A percentile compares a stretch with the other conserved stretches of the same genome.
phyloP scores from a whole-genome alignment of 64 coral and sea anemone genomes.

The Trachythela sp. region DNA sequence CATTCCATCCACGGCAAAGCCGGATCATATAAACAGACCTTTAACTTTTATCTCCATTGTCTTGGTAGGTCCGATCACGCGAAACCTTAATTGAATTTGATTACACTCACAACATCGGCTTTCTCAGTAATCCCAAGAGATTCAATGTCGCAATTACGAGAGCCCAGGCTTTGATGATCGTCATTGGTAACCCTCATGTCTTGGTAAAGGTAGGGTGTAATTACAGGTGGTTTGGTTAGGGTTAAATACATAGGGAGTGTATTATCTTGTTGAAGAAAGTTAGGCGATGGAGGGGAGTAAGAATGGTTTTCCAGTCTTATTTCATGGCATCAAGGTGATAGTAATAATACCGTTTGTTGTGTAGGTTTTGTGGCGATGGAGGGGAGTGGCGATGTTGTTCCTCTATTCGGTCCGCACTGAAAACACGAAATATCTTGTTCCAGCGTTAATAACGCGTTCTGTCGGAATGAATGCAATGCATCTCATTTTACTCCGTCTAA shows the following conservation, averaged over 20 bases:
- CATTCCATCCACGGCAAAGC: too few relatives aligned
- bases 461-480: too few relatives aligned
- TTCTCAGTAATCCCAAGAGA: constrained; percentile 90
- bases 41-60: background rate
- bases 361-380: too few relatives aligned
- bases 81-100: constrained; percentile 63
- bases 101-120: constrained; percentile 71
- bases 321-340: constrained; percentile 82
- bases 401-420: background rate
- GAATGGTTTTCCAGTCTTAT: constrained; percentile 60
- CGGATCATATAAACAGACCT: background rate
- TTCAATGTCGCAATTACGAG: constrained; percentile 97
- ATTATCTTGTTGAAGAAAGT: background rate
- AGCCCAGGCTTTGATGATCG: constrained; percentile 76
- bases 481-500: too few relatives aligned
- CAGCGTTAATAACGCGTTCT: too few relatives aligned
- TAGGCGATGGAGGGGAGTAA: background rate
- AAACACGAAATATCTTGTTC: background rate
- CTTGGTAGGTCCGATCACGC: constrained; percentile 74
- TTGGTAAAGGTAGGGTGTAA: constrained; percentile 60
- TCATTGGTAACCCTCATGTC: constrained; percentile 87
- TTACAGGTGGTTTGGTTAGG: background rate
- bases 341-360: too few relatives aligned
- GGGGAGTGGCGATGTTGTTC: background rate
- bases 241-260: background rate